Evolutionary conservation across 2,113 vertebrate genomes (phyloP), one percentile per base, ranked within the genome.

Genomic region (Lucifuga dentata): DNA sequence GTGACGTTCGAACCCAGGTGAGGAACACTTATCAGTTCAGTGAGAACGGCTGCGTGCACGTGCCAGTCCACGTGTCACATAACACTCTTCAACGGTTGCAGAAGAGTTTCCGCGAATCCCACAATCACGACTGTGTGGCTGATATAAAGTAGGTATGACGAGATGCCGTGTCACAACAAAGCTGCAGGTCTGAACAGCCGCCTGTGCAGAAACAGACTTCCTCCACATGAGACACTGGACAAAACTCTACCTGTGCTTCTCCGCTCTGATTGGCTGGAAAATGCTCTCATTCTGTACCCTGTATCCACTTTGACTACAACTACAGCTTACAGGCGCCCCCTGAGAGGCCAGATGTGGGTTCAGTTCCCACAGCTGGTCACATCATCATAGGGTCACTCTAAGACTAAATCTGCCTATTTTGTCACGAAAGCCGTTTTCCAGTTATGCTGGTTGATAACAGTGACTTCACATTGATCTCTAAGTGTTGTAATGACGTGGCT

Each of bases 161-260:
- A 11, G 46, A 60, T 57, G 29, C 24, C 29, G 24, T 32, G 15
- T 11, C 5, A 16, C 33, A 48, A 67, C 32, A 29, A 50, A 8
- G 52, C 58, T 57, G 43, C 63, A 51, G 60, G 66, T 68, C 51
- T n/a, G n/a, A n/a, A n/a, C 67, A 44, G 60, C n/a, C 48, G 62
- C 0, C 9, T 85, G 81, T 81, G 83, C 81, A 83, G 71, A 29
- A 29, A 29, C 26, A 29, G n/a, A n/a, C n/a, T n/a, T n/a, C n/a
- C n/a, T n/a, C n/a, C n/a, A n/a, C n/a, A n/a, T n/a, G n/a, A 11
- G 48, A 62, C 20, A 8, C 53, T 10, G 50, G n/a, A n/a, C n/a
- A n/a, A n/a, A n/a, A 7, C 26, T 29, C 26, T 29, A 29, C 7
- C 26, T 29, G 26, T 7, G 3, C 26, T 29, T 29, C 26, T 29